Evolutionary conservation across 2,797 vertebrate genomes (phyloP), one percentile per base, ranked within the genome.

Genomic region (Pristis pectinata): DNA sequence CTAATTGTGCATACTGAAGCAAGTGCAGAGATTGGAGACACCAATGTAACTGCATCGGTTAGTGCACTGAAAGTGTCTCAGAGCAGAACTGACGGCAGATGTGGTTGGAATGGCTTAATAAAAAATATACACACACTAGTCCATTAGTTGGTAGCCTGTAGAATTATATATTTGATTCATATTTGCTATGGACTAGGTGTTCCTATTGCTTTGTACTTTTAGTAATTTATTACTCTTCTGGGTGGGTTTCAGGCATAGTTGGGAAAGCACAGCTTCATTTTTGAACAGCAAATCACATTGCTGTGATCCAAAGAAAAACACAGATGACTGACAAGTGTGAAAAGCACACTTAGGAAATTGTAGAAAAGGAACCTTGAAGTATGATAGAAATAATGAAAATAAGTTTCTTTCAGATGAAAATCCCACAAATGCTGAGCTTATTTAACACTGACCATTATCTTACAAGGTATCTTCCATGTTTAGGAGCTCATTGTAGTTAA

Each of bases 1-100:
- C 95, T 96, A 93, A 96, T 96, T 94, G 95, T 96, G 95, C 74
- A 59, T 72, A 95, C 95, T 74, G 70, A 94, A 94, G 37, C 70
- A 53, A 76, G 15, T 72, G 92, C 44, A 74, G 67, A n/a, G 67
- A 91, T 94, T 72, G 70, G 27, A 64, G 70, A 74, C 70, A 76
- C 30, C 44, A 76, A 76, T 49, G 41, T 27, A 94, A 94, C 13
- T 94, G 70, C 70, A 74, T 53, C 92, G 56, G 64, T 70, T 70
- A 34, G 37, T 74, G 64, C 64, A 72, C 24, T 15, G 24, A 93
- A 74, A 89, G 34, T 8, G 34, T 5, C 34, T 89, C 59, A 85
- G 59, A 93, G 41, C 61, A 74, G 72, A 93, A 93, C 67, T 49
- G 91, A 30, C 64, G 93, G 61, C 91, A 72, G 37, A 74, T 92